Evolutionary conservation across 1,140 invertebrate genomes (phyloP), one percentile per base, ranked within the genome.

Genomic region (Eufriesea mexicana): DNA sequence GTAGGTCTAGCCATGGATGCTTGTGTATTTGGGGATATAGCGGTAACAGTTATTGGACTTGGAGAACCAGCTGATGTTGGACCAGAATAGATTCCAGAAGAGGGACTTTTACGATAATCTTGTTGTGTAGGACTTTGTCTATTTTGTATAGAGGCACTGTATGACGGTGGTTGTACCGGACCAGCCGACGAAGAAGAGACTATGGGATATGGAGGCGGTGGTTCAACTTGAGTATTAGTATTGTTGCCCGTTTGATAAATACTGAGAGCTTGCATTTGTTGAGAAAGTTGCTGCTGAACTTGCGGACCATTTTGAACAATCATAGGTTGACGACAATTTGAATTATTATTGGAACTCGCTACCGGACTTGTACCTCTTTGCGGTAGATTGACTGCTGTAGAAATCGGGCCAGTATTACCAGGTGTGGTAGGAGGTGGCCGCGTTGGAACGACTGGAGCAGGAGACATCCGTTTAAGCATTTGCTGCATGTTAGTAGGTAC

Each of bases 261-360:
- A 90, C 95, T 97, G n/a, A 98, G 93, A 9, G 97, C 97, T 92
- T 98, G 98, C 92, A 98, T 97, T 91, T 98, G 97, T 90, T 98
- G 97, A 23, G 96, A 95, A 28, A 98, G 93, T 91, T 98, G 98
- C 88, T 98, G 97, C 89, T 98, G 97, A 28, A 96, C 96, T 93
- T 98, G 97, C 0, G 97, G 96, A 10, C 96, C 96, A 90, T 97
- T 97, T 90, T 97, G 97, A 14, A 97, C 96, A 55, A 97, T 96
- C 96, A 97, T 97, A 4, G 96, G 97, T 87, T 96, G 96, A 47
- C 96, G 94, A 61, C 93, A 94, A 45, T 93, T 92, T 47, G 91
- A 91, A 82, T 93, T 91, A 83, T 89, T 83, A 86, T 94, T 92
- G 75, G 93, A 94, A 62, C 92, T 95, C 28, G 96, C 95, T 14